phyloP scores from a whole-genome alignment of 2,113 vertebrate species.

The Fulica atra region DNA sequence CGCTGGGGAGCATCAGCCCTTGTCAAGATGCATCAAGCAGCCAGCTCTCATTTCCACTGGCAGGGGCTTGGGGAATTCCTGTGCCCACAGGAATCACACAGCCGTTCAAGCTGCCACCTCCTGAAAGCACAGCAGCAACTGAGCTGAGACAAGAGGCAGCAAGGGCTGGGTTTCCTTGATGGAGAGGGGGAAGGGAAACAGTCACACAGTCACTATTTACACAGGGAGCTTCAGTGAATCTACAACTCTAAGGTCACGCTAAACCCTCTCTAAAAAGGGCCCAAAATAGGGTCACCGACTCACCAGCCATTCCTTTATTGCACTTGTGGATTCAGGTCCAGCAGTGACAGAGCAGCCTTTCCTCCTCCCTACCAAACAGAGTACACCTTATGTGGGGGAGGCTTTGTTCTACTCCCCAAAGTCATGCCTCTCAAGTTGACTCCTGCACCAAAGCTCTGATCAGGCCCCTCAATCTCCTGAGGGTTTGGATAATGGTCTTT shows the following conservation, averaged over 20 bases:
- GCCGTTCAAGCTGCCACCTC: neutral
- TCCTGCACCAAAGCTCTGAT: neutral
- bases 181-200: neutral
- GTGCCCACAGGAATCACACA: neutral
- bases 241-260: neutral
- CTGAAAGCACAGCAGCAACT: neutral
- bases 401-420: neutral
- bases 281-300: neutral
- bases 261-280: neutral
- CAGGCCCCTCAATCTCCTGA: neutral
- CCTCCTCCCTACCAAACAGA: neutral
- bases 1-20: neutral
- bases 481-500: neutral
- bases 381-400: neutral
- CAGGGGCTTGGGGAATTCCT: constrained; percentile 45
- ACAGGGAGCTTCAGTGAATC: neutral
- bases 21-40: constrained; percentile 21
- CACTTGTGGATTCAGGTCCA: neutral
- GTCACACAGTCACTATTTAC: neutral
- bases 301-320: neutral
- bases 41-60: neutral
- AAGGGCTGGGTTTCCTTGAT: neutral
- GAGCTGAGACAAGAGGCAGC: neutral
- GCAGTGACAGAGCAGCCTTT: neutral
- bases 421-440: neutral